Base-by-base conservation (phyloP, 1,140 invertebrate genomes). In the Nebria ingens region DNA sequence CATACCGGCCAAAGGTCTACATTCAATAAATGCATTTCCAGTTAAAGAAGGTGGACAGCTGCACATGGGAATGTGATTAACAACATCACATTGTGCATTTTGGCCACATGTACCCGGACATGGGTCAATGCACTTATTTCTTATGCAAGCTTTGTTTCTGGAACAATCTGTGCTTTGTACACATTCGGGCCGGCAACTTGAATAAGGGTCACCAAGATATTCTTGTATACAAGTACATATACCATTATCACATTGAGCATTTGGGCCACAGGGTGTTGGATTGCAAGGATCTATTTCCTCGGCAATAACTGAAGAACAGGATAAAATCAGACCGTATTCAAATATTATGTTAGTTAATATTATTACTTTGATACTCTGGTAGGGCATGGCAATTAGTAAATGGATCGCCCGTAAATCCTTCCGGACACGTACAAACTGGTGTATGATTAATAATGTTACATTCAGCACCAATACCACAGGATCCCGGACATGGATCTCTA, bases 21-120 rank as follows among this genome's bases (percentile, higher is more conserved):
- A 89, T 51, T 78, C 70, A 20, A 79, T 67, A 63, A 87, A 87
- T 40, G 87, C 86, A 76, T 90, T 83, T 40, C 87, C 86, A 54
- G 76, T 74, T 65, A 79, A 82, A 56, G 79, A 78, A 51, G 72
- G 62, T 34, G 76, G 73, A 64, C 87, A 90, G 59, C 77, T 77
- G 62, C 87, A 76, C 65, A 79, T 79, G 42, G 83, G 78, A 52
- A 79, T 68, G 64, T 85, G 83, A 68, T 81, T 81, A 17, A 77
- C 71, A 19, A 83, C 81, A 62, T 77, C 77, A 65, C 88, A 91
- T 42, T 82, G 71, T 9, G 87, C 85, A 64, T 83, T 85, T 49
- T 72, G 61, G 6, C 82, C 83, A 68, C 84, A 86, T 19, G 79
- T 76, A 51, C 74, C 77, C 19, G 73, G 73, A 62, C 82, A 84